phyloP scores from a whole-genome alignment of 2,113 vertebrate species.

The Pelecanus crispus region DNA sequence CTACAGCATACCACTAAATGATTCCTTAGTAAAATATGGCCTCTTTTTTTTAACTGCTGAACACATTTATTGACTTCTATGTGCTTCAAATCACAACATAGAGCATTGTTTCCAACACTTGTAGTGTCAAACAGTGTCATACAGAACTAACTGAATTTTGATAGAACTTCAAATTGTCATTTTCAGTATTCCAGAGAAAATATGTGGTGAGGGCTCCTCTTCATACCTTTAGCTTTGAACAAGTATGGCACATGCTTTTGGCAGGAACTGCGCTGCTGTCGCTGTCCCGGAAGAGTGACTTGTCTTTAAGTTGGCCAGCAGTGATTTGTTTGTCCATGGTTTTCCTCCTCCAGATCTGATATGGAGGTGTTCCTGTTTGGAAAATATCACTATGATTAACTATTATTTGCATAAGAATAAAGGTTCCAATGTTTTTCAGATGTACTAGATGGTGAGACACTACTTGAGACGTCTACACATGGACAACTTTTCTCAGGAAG shows the following conservation, averaged over 20 bases:
- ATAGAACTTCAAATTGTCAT: neutral
- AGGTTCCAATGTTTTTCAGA: neutral
- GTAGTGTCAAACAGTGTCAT: neutral
- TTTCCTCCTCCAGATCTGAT: neutral
- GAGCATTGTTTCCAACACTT: neutral
- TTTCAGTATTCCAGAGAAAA: neutral
- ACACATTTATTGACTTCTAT: neutral
- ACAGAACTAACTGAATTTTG: neutral
- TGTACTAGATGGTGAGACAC: neutral
- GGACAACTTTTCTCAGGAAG: neutral
- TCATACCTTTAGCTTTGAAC: constrained; percentile 64
- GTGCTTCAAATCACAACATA: neutral
- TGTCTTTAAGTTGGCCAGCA: constrained; percentile 16
- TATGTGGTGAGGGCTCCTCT: neutral
- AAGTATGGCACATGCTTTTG: neutral
- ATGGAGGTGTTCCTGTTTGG: neutral
- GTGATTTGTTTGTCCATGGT: constrained; percentile 21
- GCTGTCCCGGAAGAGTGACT: neutral
- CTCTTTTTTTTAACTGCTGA: neutral
- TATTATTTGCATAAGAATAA: neutral
- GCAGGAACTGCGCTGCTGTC: neutral
- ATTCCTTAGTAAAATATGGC: neutral
- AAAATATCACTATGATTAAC: neutral
- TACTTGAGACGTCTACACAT: neutral
- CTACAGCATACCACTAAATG: neutral